Evolutionary conservation across 2,888 invertebrate species (phyloP), one percentile per base, ranked within the genome.

Genomic region (Erannis defoliaria): DNA sequence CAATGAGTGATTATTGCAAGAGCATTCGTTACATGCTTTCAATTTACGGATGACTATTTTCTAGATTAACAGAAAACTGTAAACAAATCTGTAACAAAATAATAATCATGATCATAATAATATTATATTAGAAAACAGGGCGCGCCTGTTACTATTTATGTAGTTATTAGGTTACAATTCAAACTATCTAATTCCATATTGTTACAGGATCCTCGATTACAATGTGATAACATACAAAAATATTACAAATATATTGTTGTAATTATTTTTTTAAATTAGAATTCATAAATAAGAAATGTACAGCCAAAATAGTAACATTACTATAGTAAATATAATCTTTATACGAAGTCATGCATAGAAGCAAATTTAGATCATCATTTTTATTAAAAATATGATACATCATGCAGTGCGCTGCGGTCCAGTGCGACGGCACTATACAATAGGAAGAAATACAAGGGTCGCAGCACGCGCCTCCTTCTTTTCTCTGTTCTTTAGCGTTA

Each of bases 301-400:
- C 65, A 68, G 55, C 66, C 62, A 55, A 61, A 53, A 51, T 58
- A 48, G 16, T 59, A 59, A 42, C 16, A 50, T 26, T 9, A 26
- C 45, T 45, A 45, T 19, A 54, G 19, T 55, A 58, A 55, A 58
- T 62, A 54, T 57, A 6, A 51, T 48, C 31, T 48, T 55, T 48
- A 48, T 56, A 46, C 10, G 26, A 53, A 55, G 33, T 62, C 21
- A 61, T 31, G 49, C 35, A 57, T 59, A 43, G 26, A 62, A 66
- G 66, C 50, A 46, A 59, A 68, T 62, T 59, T 59, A 50, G 18
- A 46, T 54, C 51, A 23, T 64, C 51, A 55, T 38, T 56, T 26
- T 26, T 8, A 26, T 26, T 59, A 56, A 64, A 57, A 68, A 58
- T 55, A 59, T 61, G 74, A 81, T 88, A 88, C 85, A 85, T 81